A percentile compares a stretch with the other conserved stretches of the same genome.
Conservation (phyloP, 2,888 invertebrate species). For the Meiosimyza platycephala region DNA sequence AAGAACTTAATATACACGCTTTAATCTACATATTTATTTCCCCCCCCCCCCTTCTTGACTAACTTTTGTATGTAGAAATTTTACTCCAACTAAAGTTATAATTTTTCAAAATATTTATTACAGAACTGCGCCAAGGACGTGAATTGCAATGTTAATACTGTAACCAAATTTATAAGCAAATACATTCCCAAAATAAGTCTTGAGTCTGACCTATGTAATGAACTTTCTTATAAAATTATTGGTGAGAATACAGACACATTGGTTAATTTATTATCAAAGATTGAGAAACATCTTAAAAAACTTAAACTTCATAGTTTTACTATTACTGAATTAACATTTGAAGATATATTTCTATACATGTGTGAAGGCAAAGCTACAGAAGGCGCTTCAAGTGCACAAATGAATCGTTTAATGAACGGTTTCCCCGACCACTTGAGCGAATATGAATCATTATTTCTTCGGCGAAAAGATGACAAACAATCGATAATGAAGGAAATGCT, state of each 20-base stretch:
- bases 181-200: slow-evolving; percentile 33
- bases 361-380: slow-evolving; percentile 22
- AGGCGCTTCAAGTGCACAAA: slow-evolving; percentile 28
- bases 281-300: slow-evolving; percentile 10
- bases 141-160: slow-evolving; percentile 22
- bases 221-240: slow-evolving; percentile 38
- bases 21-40: no score
- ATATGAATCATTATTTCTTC: slow-evolving; percentile 23
- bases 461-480: neutral
- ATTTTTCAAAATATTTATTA: neutral
- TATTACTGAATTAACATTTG: slow-evolving; percentile 34
- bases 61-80: no score
- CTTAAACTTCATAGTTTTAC: slow-evolving; percentile 33
- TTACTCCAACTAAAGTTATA: neutral
- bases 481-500: no score
- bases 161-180: slow-evolving; percentile 31
- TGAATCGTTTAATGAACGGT: slow-evolving; percentile 34
- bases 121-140: slow-evolving; percentile 27
- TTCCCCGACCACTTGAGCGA: slow-evolving; percentile 7
- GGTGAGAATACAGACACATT: slow-evolving; percentile 13
- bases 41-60: no score
- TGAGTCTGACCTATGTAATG: slow-evolving; percentile 27
- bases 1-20: no score
- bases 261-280: slow-evolving; percentile 13
- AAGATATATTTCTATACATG: slow-evolving; percentile 38